Base-by-base conservation (phyloP, 2,113 vertebrate genomes). In the Nicator chloris region DNA sequence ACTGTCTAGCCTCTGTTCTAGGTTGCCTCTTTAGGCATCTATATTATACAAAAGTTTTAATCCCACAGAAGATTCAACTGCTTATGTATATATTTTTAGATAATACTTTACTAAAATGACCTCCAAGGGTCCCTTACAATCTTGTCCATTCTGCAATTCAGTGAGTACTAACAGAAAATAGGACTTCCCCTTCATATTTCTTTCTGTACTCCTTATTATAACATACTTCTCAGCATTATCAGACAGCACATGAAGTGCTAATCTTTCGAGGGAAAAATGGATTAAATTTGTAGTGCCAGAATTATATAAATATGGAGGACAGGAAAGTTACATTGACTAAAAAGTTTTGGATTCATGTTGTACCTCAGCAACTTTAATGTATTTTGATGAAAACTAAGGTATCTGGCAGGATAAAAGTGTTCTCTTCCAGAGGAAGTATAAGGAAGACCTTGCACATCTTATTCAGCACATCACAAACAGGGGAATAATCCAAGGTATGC, bases 201-300 rank as follows among this genome's bases (percentile, higher is more conserved):
- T 57, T 75, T 75, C 27, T 64, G 9, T 49, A 65, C 53, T 83
- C 14, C 21, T 47, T 81, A 40, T 66, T 57, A 37, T 45, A 75
- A 66, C 10, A 14, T n/a, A 61, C 4, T 12, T 47, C 6, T 63
- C 24, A 79, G 21, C 12, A 56, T 23, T 79, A 56, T 49, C n/a
- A 85, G 33, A 28, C 3, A 40, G 53, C 19, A 73, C 35, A 39
- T 5, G 33, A 85, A 59, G 3, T 49, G 37, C 7, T 60, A n/a
- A 56, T 5, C 2, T 68, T 86, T 59, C 0, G 1, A 63, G 26
- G 9, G 8, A 2, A 59, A 89, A 65, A 63, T 9, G 0, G 23
- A 69, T 10, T 59, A 17, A 7, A 54, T 66, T 54, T 84, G 2
- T 53, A 68, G 39, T 23, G 24, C 18, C 16, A 82, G 23, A 90